Evolutionary conservation across 2,888 invertebrate genomes (phyloP), one percentile per base, ranked within the genome.

Genomic region (Mesopsocus fuscifrons): DNA sequence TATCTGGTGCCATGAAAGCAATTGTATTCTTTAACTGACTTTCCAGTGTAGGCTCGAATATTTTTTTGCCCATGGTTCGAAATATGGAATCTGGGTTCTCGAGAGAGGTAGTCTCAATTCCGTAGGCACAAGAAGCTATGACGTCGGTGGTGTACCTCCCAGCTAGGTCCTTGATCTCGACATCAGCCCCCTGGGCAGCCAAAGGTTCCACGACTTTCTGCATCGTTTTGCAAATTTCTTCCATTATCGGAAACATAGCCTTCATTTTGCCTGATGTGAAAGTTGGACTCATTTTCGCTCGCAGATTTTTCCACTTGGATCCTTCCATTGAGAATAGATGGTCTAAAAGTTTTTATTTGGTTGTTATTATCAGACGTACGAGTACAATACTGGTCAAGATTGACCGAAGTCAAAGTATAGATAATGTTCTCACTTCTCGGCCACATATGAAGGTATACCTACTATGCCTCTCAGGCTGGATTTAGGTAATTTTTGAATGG

Each of bases 231-330:
- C 20, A 5, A 21, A 6, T 9, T 5, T 5, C 18, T 18, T n/a
- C 5, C 20, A 38, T 20, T 3, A 16, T 38, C 5, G 38, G 38
- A 18, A 17, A 17, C 51, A 54, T 51, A 4, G 43, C 47, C 43
- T 53, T 55, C 45, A 58, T 52, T 41, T 55, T 56, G 18, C 56
- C 57, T 0, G 55, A 51, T 2, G 57, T 52, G 44, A 58, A 58
- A 2, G 54, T 52, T 2, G 57, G 55, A 4, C 53, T 53, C 18
- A 57, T 41, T 6, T 54, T 51, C 2, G 51, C 44, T 31, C 58
- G 48, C 11, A 55, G 46, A 13, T 50, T 48, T 43, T 55, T 57
- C 58, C 58, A 58, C 9, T 53, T 49, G 8, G 52, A 47, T 5
- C 50, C 54, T 5, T 47, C 43, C 40, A 49, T 32, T 20, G 31